A percentile compares a stretch with the other conserved stretches of the same genome.
phyloP scores from a whole-genome alignment of 2,113 vertebrate genomes.

The Caranx melampygus region DNA sequence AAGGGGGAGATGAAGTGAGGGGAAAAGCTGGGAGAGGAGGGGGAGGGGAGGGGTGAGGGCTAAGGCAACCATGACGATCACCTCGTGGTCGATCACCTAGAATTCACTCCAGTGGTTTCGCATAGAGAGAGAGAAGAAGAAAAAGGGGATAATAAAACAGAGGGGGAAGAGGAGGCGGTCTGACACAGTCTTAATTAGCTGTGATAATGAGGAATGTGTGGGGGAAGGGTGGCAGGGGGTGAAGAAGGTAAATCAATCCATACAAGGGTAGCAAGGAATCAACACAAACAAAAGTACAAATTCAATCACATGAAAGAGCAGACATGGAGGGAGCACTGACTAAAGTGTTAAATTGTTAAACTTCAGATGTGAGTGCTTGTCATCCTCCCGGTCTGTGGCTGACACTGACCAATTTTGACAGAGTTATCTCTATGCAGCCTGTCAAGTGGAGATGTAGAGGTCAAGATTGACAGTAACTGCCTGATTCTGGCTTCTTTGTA shows the following conservation, averaged over 20 bases:
- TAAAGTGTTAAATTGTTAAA: no score
- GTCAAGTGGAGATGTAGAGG: no score
- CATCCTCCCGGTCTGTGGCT: no score
- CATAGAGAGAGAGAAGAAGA: conserved; percentile 19
- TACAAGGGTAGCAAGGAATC: no score
- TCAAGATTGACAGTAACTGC: no score
- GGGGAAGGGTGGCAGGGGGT: background rate
- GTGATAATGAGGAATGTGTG: conserved; percentile 40
- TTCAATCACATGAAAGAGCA: no score
- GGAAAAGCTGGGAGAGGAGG: background rate
- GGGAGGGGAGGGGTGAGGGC: background rate
- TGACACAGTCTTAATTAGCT: conserved; percentile 65
- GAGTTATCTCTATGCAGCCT: no score
- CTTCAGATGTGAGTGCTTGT: no score
- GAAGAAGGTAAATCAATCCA: background rate
- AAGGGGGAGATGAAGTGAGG: conserved; percentile 25
- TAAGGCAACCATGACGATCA: conserved; percentile 61
- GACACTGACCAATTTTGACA: no score
- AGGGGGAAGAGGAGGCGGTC: conserved; percentile 2
- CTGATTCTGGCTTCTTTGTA: no score
- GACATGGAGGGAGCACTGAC: no score
- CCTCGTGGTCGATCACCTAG: conserved; percentile 7
- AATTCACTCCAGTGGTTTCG: conserved; percentile 47
- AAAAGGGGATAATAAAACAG: background rate
- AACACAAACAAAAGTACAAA: no score